A percentile compares a stretch with the other conserved stretches of the same genome.
phyloP scores from a whole-genome alignment of 2,797 vertebrate species.

The Phoeniculus purpureus region DNA sequence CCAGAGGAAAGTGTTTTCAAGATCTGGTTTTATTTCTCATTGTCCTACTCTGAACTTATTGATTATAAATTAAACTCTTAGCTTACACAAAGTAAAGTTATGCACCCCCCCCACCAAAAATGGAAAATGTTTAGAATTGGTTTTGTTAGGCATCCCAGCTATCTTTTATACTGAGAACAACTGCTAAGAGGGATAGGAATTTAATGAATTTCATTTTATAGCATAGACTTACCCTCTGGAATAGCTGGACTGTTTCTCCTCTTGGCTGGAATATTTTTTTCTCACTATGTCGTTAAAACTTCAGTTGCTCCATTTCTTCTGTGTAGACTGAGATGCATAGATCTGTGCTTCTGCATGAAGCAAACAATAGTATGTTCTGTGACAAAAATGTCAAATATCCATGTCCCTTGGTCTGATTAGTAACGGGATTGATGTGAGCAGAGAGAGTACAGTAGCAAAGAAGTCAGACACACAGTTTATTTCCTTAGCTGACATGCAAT shows the following conservation, averaged over 20 bases:
- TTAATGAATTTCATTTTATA: conserved; percentile 28
- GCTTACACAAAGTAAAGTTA: conserved; percentile 12
- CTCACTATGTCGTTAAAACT: conserved; percentile 47
- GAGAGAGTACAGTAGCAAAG: neutral
- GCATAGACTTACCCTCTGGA: conserved; percentile 36
- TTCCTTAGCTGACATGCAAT: neutral
- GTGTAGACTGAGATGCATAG: conserved; percentile 3
- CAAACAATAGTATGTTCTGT: conserved; percentile 13
- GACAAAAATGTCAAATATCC: neutral
- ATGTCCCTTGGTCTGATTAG: conserved; percentile 8
- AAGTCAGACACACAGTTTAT: neutral
- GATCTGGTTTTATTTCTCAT: neutral
- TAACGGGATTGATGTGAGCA: conserved; percentile 14
- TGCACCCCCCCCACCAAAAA: neutral
- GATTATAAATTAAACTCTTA: neutral
- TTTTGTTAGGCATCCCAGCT: conserved; percentile 1
- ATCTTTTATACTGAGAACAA: neutral
- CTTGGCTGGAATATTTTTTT: conserved; percentile 50
- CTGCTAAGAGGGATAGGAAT: conserved; percentile 26
- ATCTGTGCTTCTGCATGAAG: conserved; percentile 18
- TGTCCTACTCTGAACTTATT: neutral
- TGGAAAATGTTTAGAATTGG: neutral
- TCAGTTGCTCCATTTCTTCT: conserved; percentile 46
- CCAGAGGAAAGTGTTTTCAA: neutral
- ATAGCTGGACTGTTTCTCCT: conserved; percentile 13